These are phyloP conservation scores for Limnodromus scolopaceus DNA, from an alignment of 2,797 vertebrate genomes.

Conservation along the genomic window DNA sequence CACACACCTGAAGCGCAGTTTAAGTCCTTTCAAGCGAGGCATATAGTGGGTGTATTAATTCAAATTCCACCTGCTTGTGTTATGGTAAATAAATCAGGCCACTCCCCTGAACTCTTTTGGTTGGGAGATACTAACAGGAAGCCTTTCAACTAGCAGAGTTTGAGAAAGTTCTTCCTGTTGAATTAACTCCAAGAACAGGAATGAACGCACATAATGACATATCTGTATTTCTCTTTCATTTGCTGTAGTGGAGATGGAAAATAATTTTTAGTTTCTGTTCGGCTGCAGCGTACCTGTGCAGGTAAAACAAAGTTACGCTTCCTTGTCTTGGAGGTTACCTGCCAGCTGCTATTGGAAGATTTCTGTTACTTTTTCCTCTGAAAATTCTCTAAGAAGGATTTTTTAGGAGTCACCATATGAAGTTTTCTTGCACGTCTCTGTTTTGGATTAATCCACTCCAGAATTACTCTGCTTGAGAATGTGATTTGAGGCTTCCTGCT, in stretches of 20 bases:
- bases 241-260: slow-evolving; percentile 30
- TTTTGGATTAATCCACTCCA: neutral
- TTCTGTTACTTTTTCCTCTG: slow-evolving; percentile 20
- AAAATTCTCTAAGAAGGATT: neutral
- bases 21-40: slow-evolving; percentile 82
- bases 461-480: slow-evolving; percentile 30
- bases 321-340: slow-evolving; percentile 9
- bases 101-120: slow-evolving; percentile 82
- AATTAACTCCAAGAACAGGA: slow-evolving; percentile 31
- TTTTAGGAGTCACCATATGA: neutral
- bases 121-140: slow-evolving; percentile 52
- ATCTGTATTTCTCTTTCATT: slow-evolving; percentile 16
- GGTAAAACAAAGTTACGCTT: neutral
- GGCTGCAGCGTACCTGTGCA: neutral
- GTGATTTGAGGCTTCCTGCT: slow-evolving; percentile 53
- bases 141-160: slow-evolving; percentile 57
- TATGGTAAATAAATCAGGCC: slow-evolving; percentile 78
- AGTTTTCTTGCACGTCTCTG: neutral
- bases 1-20: slow-evolving; percentile 40
- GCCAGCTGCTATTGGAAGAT: slow-evolving; percentile 29
- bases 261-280: slow-evolving; percentile 38
- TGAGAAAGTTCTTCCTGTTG: slow-evolving; percentile 62
- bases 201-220: slow-evolving; percentile 14
- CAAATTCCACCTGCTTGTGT: slow-evolving; percentile 80
- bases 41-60: slow-evolving; percentile 73